Base-by-base conservation (phyloP, 2,797 vertebrate genomes). In the Typhlichthys eigenmanni region DNA sequence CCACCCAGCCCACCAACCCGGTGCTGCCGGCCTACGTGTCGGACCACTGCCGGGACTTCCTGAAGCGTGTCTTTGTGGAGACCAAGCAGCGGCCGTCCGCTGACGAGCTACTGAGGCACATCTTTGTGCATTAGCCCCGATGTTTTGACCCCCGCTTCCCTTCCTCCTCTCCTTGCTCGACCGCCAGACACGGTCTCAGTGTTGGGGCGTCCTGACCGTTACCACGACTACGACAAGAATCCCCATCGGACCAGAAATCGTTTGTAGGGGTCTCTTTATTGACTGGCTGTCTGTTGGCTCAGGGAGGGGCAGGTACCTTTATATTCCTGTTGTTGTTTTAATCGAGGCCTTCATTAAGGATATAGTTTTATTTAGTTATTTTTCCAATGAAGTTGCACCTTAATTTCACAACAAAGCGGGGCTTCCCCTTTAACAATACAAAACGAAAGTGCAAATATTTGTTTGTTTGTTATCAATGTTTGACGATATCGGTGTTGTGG, bases 1-100 rank as follows among this genome's bases (percentile, higher is more conserved):
- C 98, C 87, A 99, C 97, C 8, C 97, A 99, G 90, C 95, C 96
- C 76, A 99, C 98, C 63, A 98, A 98, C 87, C 98, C 98, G 0
- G 93, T 95, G 79, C 93, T 99, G 58, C 98, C 98, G 9, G 91
- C 90, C 60, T 95, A 98, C 10, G 95, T 97, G 82, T 99, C 97
- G 0, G 96, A 99, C 88, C 95, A 98, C 75, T 93, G 94, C 82
- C 92, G 97, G 12, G 98, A 99, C 83, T 98, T 99, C 88, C 93
- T 99, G 70, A 95, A 95, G 74, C 92, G 94, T 80, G 96, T 99
- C 92, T 99, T 99, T 75, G 95, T 96, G 52, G 97, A 98, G 90
- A 95, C 94, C 69, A 99, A 96, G 88, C 92, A 96, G 90, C 92
- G 98, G 60, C 98, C 96, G 0, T 94, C 95, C 29, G 95, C 97